Evolutionary conservation across 2,113 vertebrate genomes (phyloP).

Genomic region (Anseranas semipalmata): DNA sequence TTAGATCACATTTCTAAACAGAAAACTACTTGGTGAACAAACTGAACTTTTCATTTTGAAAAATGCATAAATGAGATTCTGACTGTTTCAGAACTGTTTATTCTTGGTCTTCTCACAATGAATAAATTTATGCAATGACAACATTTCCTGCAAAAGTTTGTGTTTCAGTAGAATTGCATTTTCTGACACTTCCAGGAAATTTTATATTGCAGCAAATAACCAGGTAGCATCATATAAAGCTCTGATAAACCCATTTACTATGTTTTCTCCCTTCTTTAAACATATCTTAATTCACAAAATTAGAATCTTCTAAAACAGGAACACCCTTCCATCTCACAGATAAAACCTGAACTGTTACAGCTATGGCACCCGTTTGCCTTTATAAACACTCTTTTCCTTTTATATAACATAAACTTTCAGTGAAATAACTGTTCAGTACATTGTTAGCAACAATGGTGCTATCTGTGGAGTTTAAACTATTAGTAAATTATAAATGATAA

Average conservation of each 20-base stretch:
- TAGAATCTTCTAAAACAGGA: neutral
- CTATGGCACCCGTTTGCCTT: neutral
- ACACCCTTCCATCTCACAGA: neutral
- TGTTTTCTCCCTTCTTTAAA: neutral
- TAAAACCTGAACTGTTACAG: neutral
- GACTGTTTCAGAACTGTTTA: neutral
- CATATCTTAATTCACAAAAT: neutral
- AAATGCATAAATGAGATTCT: neutral
- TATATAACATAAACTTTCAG: neutral
- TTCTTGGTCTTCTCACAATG: neutral
- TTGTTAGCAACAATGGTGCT: neutral
- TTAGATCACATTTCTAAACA: neutral
- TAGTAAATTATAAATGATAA: neutral
- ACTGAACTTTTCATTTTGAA: neutral
- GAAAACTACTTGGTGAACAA: fast-evolving
- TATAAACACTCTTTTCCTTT: neutral
- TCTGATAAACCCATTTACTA: neutral
- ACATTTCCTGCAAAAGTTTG: neutral
- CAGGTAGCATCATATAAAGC: fast-evolving
- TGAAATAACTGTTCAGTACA: neutral
- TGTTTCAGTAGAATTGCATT: neutral
- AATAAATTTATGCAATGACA: neutral
- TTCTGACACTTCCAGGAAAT: neutral
- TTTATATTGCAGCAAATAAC: neutral
- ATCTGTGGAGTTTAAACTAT: neutral